Conservation (phyloP, 1,140 invertebrate species). For the Nebria ingens region DNA sequence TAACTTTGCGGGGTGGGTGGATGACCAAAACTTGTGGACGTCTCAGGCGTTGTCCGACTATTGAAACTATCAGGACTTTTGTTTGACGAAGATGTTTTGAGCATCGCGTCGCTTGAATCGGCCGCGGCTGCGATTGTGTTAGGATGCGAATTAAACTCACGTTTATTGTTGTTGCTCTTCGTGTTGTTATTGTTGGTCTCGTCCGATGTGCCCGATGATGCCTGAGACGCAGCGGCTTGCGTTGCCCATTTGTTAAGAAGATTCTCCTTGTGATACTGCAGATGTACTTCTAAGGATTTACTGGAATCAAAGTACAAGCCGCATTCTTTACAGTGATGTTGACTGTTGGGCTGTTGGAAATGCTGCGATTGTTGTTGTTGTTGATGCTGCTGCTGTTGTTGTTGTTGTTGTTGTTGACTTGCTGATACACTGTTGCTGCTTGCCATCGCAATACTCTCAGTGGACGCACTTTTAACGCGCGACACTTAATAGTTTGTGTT, state of each 20-base stretch:
- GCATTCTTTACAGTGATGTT: conserved; percentile 61
- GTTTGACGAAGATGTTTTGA: conserved; percentile 32
- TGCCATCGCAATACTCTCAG: conserved; percentile 24
- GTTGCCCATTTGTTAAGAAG: conserved; percentile 62
- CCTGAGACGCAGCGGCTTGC: conserved; percentile 33
- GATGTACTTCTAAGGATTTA: conserved; percentile 64
- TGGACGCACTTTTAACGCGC: neutral
- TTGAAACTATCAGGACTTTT: conserved; percentile 43
- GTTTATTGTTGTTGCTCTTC: conserved; percentile 36
- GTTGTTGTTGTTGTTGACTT: conserved; percentile 14
- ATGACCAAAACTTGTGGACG: conserved; percentile 40
- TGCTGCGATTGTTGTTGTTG: conserved; percentile 32
- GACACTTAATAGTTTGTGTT: conserved; percentile 13
- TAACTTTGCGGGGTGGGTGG: conserved; percentile 49
- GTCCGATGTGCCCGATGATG: conserved; percentile 32
- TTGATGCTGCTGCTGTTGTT: conserved; percentile 18
- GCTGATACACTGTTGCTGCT: conserved; percentile 21
- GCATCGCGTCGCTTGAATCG: conserved; percentile 50
- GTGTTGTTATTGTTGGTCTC: conserved; percentile 58
- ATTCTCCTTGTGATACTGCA: conserved; percentile 68
- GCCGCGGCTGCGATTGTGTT: conserved; percentile 44
- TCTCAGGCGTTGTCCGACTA: conserved; percentile 43
- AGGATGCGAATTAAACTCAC: conserved; percentile 30
- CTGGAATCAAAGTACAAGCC: conserved; percentile 59
- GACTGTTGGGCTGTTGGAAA: conserved; percentile 32